A percentile compares a stretch with the other conserved stretches of the same genome.
Conservation (phyloP, 2,888 invertebrate species). For the Crepidodera aurea region DNA sequence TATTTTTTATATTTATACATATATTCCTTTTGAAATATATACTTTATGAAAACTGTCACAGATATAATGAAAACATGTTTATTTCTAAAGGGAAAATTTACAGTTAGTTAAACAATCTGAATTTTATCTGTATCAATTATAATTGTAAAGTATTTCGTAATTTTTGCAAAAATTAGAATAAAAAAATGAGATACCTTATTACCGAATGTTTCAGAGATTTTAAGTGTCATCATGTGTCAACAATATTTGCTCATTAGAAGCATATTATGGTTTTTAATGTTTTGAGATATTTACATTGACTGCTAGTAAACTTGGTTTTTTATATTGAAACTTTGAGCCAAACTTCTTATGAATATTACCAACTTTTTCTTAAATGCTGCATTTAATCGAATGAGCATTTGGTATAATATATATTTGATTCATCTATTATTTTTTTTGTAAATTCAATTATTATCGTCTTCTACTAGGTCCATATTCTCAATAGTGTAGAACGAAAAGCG, state of each 20-base stretch:
- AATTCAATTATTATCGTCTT: constrained; percentile 1
- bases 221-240: neutral
- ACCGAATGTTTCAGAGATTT: constrained; percentile 5
- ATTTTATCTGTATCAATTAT: neutral
- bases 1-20: constrained; percentile 9
- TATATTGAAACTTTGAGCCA: constrained; percentile 8
- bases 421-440: constrained; percentile 5
- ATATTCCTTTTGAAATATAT: neutral
- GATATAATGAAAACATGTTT: neutral
- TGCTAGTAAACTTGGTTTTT: neutral
- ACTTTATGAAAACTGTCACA: neutral
- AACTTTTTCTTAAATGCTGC: too few species aligned
- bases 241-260: constrained; percentile 17
- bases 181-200: neutral
- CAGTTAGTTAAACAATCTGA: neutral
- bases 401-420: too few species aligned
- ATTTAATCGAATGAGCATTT: too few species aligned
- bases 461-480: constrained; percentile 9
- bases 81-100: too few species aligned
- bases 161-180: neutral
- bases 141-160: neutral
- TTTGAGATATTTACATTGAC: constrained; percentile 5
- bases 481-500: too few species aligned
- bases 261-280: constrained; percentile 8
- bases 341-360: neutral